phyloP scores from a whole-genome alignment of 2,797 vertebrate species.

The Silurus aristotelis region DNA sequence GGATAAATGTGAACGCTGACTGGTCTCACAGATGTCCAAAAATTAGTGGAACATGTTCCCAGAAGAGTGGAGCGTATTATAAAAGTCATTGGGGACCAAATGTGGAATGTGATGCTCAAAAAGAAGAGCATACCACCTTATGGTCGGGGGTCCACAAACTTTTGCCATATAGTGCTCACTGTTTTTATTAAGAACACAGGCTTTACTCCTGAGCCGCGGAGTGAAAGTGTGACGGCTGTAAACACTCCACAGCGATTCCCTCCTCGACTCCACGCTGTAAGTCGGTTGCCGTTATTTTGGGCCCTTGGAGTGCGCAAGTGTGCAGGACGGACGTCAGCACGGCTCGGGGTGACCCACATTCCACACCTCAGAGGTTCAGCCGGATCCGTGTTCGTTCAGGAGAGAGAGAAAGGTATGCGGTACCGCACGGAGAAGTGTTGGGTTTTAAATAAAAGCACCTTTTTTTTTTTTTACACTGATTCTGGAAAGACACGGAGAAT shows the following conservation, averaged over 20 bases:
- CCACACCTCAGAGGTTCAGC: constrained; percentile 33
- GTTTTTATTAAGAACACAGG: no score
- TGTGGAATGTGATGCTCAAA: no score
- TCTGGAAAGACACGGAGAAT: no score
- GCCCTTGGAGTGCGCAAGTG: neutral
- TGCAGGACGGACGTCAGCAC: constrained; percentile 26
- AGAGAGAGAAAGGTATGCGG: constrained; percentile 7
- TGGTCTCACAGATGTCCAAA: no score
- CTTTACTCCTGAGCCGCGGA: neutral
- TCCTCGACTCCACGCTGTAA: neutral
- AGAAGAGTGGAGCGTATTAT: no score
- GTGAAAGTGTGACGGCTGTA: neutral
- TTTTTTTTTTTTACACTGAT: no score
- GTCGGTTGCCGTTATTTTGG: constrained; percentile 40
- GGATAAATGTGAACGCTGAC: no score
- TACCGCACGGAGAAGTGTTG: constrained; percentile 14
- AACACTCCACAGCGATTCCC: neutral
- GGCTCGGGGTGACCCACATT: constrained; percentile 50
- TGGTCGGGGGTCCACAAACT: no score
- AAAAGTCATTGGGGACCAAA: no score
- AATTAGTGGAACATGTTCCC: no score
- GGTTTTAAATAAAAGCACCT: neutral
- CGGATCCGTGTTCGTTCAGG: neutral
- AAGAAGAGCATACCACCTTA: no score
- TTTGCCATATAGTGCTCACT: no score